These are phyloP conservation scores for Anguilla anguilla DNA, from an alignment of 2,797 vertebrate genomes.

Conservation along the genomic window DNA sequence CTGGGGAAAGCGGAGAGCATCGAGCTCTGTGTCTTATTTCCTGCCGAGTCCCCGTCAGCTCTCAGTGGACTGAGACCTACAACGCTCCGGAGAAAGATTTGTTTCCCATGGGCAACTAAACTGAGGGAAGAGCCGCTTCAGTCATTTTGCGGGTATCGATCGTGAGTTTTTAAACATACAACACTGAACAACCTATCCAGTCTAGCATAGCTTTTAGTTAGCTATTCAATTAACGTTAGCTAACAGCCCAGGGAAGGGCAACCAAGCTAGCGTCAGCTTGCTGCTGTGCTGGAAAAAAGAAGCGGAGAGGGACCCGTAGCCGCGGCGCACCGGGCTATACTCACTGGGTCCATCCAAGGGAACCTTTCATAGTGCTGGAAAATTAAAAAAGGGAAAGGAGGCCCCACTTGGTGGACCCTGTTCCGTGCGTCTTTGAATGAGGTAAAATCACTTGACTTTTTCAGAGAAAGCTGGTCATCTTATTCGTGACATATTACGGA, in stretches of 20 bases:
- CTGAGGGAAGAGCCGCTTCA: not conserved
- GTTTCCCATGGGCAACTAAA: not conserved
- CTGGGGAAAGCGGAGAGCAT: slow-evolving; percentile 23
- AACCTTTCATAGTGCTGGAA: slow-evolving; percentile 20
- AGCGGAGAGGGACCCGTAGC: slow-evolving; percentile 18
- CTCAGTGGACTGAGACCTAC: slow-evolving; percentile 19
- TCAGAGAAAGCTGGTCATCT: slow-evolving; percentile 19
- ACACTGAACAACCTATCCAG: slow-evolving; percentile 3
- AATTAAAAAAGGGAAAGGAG: slow-evolving; percentile 20
- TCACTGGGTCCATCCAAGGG: slow-evolving; percentile 1
- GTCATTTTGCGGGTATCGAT: not conserved
- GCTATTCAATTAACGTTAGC: slow-evolving; percentile 16
- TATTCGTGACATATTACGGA: not conserved
- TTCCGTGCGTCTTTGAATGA: slow-evolving; percentile 11
- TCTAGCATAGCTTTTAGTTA: not conserved
- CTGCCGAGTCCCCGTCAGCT: slow-evolving; percentile 32
- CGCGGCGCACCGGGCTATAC: slow-evolving; percentile 19
- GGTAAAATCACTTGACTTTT: slow-evolving; percentile 26
- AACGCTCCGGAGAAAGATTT: not conserved
- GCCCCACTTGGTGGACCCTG: slow-evolving; percentile 6
- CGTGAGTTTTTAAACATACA: slow-evolving; percentile 22
- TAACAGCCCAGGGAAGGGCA: slow-evolving; percentile 28
- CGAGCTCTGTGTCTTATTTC: slow-evolving; percentile 34
- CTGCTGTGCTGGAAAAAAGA: slow-evolving; percentile 14
- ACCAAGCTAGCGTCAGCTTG: not conserved